Base-by-base conservation (phyloP, 2,888 invertebrate species). In the Lycia hirtaria region DNA sequence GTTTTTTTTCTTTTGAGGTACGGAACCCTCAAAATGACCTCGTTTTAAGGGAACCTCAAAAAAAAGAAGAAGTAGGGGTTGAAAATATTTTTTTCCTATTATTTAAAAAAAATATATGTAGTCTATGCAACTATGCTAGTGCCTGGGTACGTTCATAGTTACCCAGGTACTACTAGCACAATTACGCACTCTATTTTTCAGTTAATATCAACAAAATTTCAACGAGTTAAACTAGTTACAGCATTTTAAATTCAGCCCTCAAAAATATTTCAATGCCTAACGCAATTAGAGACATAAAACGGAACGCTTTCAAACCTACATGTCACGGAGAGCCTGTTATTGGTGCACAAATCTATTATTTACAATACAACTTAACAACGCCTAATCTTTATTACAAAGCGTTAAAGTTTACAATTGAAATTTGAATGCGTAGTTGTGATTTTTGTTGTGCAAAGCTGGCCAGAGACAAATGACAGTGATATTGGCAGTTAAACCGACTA, bases 391-490 rank as follows among this genome's bases (percentile, higher is more conserved):
- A 72, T 67, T 48, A 1, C 57, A 6, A 48, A 5, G 33, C 4
- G 4, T n/a, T 69, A 76, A 49, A 61, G 68, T 61, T 57, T 17
- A 66, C n/a, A 60, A 54, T 69, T 32, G 41, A 44, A 45, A 62
- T 71, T 65, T n/a, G 20, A 12, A 32, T 24, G 53, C 56, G 67
- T 57, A 58, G 53, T 67, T 62, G 68, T 54, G 59, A 60, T 64
- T 65, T 69, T 76, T 73, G 75, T 71, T 64, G 69, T 67, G 72
- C 67, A 76, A 75, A 78, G 76, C 80, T 72, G 73, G 71, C 70
- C 69, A 70, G 75, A 80, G 82, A 85, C 84, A 85, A 83, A 85
- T 81, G 81, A 78, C 81, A 77, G 74, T 77, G 83, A 82, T 84
- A 83, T 85, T 84, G 83, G 82, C 78, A 83, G 83, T 82, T 83